Evolutionary conservation across 2,797 vertebrate genomes (phyloP).

Genomic region (Martes flavigula): DNA sequence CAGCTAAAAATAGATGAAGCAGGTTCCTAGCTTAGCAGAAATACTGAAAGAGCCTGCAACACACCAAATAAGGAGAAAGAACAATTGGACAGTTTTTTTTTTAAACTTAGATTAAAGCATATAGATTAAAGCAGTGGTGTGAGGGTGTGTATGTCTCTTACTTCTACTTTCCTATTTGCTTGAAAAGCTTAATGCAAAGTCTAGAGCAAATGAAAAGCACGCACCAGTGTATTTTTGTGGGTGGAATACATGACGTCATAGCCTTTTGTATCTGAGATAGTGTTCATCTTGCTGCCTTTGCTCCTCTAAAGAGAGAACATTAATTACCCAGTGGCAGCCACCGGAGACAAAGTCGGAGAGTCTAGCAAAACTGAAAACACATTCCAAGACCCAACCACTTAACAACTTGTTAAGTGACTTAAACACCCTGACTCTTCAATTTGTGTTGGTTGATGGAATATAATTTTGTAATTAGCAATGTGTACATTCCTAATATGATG

Average conservation of each 20-base stretch:
- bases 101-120: neutral
- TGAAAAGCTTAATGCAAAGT: neutral
- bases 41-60: neutral
- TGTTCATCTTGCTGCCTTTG: neutral
- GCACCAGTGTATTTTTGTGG: neutral
- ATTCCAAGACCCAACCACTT: conserved; percentile 24
- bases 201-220: neutral
- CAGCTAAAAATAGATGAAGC: neutral
- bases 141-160: neutral
- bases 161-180: neutral
- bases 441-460: conserved; percentile 52
- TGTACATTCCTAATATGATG: conserved; percentile 67
- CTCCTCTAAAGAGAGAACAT: neutral
- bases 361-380: conserved; percentile 19
- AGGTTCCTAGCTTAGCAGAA: neutral
- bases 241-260: neutral
- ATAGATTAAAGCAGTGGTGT: neutral
- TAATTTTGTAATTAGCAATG: conserved; percentile 72
- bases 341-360: neutral
- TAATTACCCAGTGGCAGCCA: conserved; percentile 10
- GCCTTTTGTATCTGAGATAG: neutral
- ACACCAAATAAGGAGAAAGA: neutral
- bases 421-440: conserved; percentile 56
- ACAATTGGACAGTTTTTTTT: neutral
- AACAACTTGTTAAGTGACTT: conserved; percentile 70